A percentile compares a stretch with the other conserved stretches of the same genome.
Evolutionary conservation across 2,113 vertebrate genomes (phyloP).

Genomic region (Diglossa brunneiventris): DNA sequence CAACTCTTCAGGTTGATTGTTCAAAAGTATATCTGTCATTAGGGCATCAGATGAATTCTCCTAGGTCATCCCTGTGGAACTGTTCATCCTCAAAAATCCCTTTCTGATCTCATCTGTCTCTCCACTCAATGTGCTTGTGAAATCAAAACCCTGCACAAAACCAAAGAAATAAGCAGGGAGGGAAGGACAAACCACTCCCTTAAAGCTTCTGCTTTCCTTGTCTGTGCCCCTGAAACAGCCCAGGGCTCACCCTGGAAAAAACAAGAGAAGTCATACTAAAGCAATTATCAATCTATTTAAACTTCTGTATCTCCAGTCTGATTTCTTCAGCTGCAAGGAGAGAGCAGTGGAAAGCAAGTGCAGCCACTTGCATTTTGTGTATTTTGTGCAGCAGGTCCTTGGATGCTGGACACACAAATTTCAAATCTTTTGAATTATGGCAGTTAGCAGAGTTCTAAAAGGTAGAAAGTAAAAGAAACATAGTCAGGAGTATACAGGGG

Average conservation of each 20-base stretch:
- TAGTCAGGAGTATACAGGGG: neutral
- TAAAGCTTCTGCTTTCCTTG: neutral
- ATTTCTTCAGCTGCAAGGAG: neutral
- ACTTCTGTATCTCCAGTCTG: neutral
- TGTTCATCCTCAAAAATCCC: neutral
- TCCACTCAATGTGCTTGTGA: neutral
- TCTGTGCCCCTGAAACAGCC: neutral
- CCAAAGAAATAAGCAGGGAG: neutral
- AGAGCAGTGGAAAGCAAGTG: neutral
- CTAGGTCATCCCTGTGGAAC: neutral
- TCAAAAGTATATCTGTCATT: neutral
- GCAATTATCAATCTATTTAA: neutral
- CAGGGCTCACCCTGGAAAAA: neutral
- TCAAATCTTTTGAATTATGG: neutral
- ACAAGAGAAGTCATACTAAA: neutral
- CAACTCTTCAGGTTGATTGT: neutral
- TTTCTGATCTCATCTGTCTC: neutral
- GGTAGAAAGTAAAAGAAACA: neutral
- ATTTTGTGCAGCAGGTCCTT: neutral
- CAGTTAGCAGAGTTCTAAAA: neutral
- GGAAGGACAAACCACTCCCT: neutral
- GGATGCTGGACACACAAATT: neutral
- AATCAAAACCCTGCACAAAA: neutral
- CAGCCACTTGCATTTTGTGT: neutral
- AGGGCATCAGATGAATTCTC: neutral